Evolutionary conservation across 1,140 invertebrate genomes (phyloP), one percentile per base, ranked within the genome.

Genomic region (Medauroidea extradentata): DNA sequence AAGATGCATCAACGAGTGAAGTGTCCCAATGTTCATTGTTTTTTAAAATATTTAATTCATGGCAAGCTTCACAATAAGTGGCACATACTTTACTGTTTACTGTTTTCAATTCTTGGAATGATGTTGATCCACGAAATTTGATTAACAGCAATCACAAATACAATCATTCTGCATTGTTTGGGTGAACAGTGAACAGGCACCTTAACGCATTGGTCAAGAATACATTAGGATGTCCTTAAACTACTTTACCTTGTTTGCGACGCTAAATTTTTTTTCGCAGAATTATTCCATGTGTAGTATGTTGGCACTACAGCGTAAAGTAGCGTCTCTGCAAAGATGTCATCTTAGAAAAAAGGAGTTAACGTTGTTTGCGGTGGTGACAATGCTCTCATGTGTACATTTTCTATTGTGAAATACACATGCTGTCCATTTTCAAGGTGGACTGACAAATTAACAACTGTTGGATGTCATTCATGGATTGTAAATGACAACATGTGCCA

Each of bases 31-130:
- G n/a, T n/a, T n/a, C n/a, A n/a, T 76, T 71, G 61, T 77, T 67
- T 65, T 74, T 68, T 8, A 77, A 62, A 49, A 78, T 66, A 51
- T 67, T 63, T 34, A 67, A 61, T 67, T 41, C 63, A 63, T 67
- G 67, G 64, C 69, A 72, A 25, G 73, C 72, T 56, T 69, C 71
- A 62, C 68, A 58, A 55, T 67, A 75, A 8, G 74, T 71, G 13
- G 23, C 24, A 75, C 72, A 77, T 73, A 77, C 71, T 63, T 60
- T 27, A 38, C 57, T 69, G 64, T 77, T 59, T 27, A 78, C n/a
- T n/a, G n/a, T n/a, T n/a, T n/a, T n/a, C n/a, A n/a, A n/a, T n/a
- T n/a, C n/a, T n/a, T n/a, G n/a, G n/a, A n/a, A n/a, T n/a, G n/a
- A n/a, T n/a, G n/a, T n/a, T n/a, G n/a, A n/a, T n/a, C n/a, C n/a